Base-by-base conservation (phyloP, 2,797 vertebrate genomes). In the Oryzias sinensis region DNA sequence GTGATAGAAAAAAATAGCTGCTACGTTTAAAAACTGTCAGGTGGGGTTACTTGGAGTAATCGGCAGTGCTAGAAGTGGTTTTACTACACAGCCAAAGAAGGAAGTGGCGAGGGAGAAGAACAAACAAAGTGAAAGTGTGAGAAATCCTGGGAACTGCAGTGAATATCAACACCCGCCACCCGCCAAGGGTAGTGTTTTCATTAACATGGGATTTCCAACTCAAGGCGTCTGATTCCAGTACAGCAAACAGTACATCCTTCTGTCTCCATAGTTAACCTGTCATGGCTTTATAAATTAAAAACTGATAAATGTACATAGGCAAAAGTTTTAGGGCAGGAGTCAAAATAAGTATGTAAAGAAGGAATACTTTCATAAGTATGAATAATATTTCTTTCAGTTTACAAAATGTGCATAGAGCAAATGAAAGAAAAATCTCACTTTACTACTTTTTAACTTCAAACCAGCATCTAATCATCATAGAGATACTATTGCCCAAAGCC, bases 121-220 rank as follows among this genome's bases (percentile, higher is more conserved):
- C 83, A 87, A 83, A 86, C 68, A 78, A 63, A 7, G 57, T 25
- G 50, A 67, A 82, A 76, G 69, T 79, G 77, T 71, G 87, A 82
- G 82, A 85, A 82, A 88, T 81, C 85, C 82, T 87, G 80, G 77
- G 85, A 89, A 89, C 77, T 57, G 70, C 18, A 56, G 48, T 81
- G 74, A 80, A 85, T 79, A 87, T 85, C 81, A 83, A 81, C 81
- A 81, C 75, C 68, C 70, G 76, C 73, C 77, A 76, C 80, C 81
- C 58, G 78, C 71, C 74, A 79, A 78, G 76, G 77, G 76, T 64
- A 72, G 80, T 82, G 81, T 88, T 91, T 87, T 89, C 84, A 88
- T 89, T 86, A 86, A 85, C 74, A 76, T 56, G 78, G 85, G 86
- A 89, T 90, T 86, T 91, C 79, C 82, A 79, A 78, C 69, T 69